Evolutionary conservation across 2,113 vertebrate genomes (phyloP).

Genomic region (Dipodomys stephensi): DNA sequence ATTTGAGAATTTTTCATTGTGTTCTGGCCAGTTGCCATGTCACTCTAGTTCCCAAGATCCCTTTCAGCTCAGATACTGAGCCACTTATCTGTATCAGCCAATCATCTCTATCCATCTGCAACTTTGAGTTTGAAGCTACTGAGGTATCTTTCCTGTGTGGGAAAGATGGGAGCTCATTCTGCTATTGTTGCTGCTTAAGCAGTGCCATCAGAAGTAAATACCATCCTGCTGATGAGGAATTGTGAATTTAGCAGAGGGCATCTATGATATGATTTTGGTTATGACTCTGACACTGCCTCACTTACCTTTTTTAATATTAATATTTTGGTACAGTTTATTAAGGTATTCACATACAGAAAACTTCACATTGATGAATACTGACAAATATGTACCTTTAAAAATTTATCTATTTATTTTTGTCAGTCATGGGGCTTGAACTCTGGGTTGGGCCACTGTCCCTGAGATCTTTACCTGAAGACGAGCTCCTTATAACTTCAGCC

Average conservation of each 20-base stretch:
- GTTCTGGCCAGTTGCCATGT: background rate
- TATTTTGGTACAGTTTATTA: background rate
- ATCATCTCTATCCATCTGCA: background rate
- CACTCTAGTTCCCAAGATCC: background rate
- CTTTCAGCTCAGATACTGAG: background rate
- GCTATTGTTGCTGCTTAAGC: background rate
- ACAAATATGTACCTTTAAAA: background rate
- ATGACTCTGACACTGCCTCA: background rate
- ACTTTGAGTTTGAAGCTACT: background rate
- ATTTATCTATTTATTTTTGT: too few species aligned
- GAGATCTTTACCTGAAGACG: too few species aligned
- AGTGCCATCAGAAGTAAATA: background rate
- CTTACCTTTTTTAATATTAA: background rate
- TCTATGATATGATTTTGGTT: background rate
- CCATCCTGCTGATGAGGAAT: background rate
- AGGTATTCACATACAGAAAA: background rate
- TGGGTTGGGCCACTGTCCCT: too few species aligned
- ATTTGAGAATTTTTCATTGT: conserved; percentile 1
- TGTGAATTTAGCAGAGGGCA: background rate
- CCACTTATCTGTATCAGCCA: background rate
- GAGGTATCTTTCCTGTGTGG: too few species aligned
- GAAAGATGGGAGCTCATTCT: background rate
- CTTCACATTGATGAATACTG: background rate
- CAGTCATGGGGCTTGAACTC: too few species aligned
- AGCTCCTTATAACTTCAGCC: too few species aligned